A percentile compares a stretch with the other conserved stretches of the same genome.
phyloP scores from a whole-genome alignment of 1,140 invertebrate genomes.

The Drosophila obscura region DNA sequence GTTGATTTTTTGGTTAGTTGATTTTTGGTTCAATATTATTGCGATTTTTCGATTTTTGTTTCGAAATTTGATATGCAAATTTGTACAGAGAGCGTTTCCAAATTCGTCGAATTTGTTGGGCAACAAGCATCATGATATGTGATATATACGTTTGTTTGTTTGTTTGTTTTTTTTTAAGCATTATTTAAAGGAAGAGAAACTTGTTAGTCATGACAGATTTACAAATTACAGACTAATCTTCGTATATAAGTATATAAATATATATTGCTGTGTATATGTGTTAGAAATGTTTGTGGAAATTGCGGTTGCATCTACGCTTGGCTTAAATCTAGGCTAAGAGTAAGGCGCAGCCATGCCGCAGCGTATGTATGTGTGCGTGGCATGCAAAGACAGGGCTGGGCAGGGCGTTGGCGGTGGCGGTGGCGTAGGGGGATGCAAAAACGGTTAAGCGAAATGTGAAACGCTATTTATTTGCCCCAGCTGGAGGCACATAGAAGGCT shows the following conservation, averaged over 20 bases:
- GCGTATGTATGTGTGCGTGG: constrained; percentile 13
- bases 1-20: constrained; percentile 8
- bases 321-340: constrained; percentile 59
- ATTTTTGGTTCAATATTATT: neutral
- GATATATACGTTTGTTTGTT: constrained; percentile 45
- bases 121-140: constrained; percentile 80
- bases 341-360: constrained; percentile 52
- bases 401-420: neutral
- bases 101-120: constrained; percentile 79
- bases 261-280: constrained; percentile 1
- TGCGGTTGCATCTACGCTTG: constrained; percentile 54
- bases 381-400: constrained; percentile 34
- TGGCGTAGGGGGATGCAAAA: constrained; percentile 29
- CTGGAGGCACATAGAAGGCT: constrained; percentile 8
- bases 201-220: constrained; percentile 53
- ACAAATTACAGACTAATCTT: constrained; percentile 34
- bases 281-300: constrained; percentile 27
- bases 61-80: constrained; percentile 57
- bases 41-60: constrained; percentile 25
- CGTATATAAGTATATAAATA: constrained; percentile 7
- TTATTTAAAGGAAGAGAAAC: constrained; percentile 57
- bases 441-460: constrained; percentile 78
- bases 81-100: constrained; percentile 72
- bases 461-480: constrained; percentile 74
- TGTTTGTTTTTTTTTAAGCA: constrained; percentile 10